These are phyloP conservation scores for Alfaro cultratus DNA, from an alignment of 2,797 vertebrate genomes.

Conservation along the genomic window DNA sequence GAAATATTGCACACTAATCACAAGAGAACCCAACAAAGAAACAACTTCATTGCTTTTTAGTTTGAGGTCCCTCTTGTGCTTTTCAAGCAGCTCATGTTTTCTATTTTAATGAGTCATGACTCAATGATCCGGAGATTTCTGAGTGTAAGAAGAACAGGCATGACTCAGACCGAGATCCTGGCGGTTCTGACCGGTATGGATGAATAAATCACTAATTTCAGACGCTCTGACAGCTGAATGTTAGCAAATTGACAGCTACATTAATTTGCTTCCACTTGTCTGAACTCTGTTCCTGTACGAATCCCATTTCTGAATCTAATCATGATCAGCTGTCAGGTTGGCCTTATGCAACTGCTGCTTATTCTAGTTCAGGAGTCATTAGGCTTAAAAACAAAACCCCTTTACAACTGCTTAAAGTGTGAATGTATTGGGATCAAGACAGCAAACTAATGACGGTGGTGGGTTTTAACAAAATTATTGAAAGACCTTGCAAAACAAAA, in stretches of 20 bases:
- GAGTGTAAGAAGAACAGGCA: slow-evolving; percentile 5
- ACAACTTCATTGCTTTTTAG: not conserved
- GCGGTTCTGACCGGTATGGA: slow-evolving; percentile 3
- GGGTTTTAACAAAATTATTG: not conserved
- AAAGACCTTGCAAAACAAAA: not conserved
- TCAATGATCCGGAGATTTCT: slow-evolving; percentile 47
- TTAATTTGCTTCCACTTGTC: slow-evolving; percentile 25
- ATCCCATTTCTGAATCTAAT: slow-evolving; percentile 38
- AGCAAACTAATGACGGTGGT: not conserved
- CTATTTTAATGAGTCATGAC: slow-evolving; percentile 41
- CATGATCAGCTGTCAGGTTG: slow-evolving; percentile 22
- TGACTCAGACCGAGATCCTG: slow-evolving; percentile 8
- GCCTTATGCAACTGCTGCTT: slow-evolving; percentile 28
- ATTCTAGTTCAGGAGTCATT: slow-evolving; percentile 22
- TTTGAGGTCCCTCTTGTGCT: not conserved
- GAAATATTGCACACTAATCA: not conserved
- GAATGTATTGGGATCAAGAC: not conserved
- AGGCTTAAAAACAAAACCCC: not conserved
- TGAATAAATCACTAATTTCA: slow-evolving; percentile 17
- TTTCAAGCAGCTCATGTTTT: slow-evolving; percentile 25
- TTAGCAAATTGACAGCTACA: slow-evolving; percentile 11
- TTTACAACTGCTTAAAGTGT: not conserved
- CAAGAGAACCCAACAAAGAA: not conserved
- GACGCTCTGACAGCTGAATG: slow-evolving; percentile 10
- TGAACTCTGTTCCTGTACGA: slow-evolving; percentile 31